Percentiles rank a stretch among this genome's conserved stretches.
Evolutionary conservation across 2,888 invertebrate species (phyloP).

Genomic region (Pheosia gnoma): DNA sequence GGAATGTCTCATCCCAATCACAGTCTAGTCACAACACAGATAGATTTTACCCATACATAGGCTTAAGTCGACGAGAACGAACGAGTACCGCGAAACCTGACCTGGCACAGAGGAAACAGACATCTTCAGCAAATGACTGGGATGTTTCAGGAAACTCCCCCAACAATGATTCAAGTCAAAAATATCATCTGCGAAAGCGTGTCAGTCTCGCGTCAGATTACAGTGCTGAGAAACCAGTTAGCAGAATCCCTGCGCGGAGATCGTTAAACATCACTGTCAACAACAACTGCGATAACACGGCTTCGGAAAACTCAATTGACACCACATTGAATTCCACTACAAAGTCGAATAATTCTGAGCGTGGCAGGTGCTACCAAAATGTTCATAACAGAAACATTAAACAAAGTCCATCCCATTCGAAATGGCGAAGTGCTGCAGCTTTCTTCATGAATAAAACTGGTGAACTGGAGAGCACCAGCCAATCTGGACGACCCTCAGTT

Average conservation of each 20-base stretch:
- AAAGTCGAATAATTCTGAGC: conserved; percentile 54
- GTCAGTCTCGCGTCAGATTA: conserved; percentile 65
- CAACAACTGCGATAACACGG: conserved; percentile 60
- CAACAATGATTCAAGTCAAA: conserved; percentile 61
- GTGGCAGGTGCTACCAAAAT: conserved; percentile 58
- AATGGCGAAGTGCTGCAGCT: conserved; percentile 83
- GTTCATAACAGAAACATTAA: conserved; percentile 47
- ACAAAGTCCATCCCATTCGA: conserved; percentile 56
- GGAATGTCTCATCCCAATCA: conserved; percentile 83
- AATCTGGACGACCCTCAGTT: conserved; percentile 88
- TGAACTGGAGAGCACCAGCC: conserved; percentile 68
- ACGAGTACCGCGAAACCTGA: conserved; percentile 63
- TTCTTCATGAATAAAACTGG: conserved; percentile 82
- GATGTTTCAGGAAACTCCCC: conserved; percentile 61
- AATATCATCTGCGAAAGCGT: conserved; percentile 66
- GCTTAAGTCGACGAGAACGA: conserved; percentile 76
- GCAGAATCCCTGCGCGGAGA: conserved; percentile 63
- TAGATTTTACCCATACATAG: conserved; percentile 81
- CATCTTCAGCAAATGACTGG: conserved; percentile 53
- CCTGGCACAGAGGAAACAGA: conserved; percentile 48
- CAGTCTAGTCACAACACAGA: conserved; percentile 69
- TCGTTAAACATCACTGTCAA: conserved; percentile 64
- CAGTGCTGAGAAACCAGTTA: conserved; percentile 63
- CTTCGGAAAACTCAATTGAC: conserved; percentile 62
- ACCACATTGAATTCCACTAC: conserved; percentile 56